Evolutionary conservation across 2,888 invertebrate genomes (phyloP).

Genomic region (Mythimna pallens): DNA sequence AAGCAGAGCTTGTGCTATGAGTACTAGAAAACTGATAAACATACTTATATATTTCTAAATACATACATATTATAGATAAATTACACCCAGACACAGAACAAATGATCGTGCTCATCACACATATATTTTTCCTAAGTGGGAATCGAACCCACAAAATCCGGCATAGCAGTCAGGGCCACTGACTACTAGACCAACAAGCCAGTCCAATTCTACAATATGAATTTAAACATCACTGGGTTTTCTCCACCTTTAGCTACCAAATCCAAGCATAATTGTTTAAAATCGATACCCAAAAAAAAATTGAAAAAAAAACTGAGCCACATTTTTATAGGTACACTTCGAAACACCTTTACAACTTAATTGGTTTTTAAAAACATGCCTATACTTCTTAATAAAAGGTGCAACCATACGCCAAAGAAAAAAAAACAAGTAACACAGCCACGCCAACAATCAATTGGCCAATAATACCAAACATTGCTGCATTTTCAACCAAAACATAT

Average conservation of each 20-base stretch:
- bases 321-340: constrained; percentile 41
- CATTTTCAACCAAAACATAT: background rate
- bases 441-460: constrained; percentile 28
- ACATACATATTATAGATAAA: no score
- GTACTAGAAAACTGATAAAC: no score
- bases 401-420: constrained; percentile 1
- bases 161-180: no score
- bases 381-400: constrained; percentile 69
- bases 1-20: no score
- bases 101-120: no score
- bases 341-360: constrained; percentile 79
- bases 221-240: background rate
- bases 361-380: constrained; percentile 80
- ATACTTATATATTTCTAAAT: no score
- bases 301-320: constrained; percentile 19
- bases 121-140: no score
- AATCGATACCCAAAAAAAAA: constrained; percentile 35
- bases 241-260: constrained; percentile 1
- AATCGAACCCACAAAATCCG: no score
- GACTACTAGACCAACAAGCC: no score
- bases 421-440: background rate
- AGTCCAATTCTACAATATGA: background rate
- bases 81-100: no score
- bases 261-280: constrained; percentile 39
- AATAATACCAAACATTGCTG: constrained; percentile 17